Conservation (phyloP, 1,140 invertebrate genomes). For the Thereuonema tuberculata region DNA sequence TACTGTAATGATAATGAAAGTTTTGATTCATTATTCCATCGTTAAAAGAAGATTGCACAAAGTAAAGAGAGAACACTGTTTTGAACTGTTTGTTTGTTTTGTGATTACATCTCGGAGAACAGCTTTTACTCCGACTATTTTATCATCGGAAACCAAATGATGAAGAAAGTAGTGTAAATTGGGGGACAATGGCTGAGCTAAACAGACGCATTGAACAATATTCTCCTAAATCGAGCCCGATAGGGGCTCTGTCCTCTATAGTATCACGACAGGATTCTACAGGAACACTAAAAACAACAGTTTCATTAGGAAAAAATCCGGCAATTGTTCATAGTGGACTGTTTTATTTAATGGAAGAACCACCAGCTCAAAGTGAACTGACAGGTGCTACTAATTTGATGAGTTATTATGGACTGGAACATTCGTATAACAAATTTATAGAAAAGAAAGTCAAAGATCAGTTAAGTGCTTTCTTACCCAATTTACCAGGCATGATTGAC, state of each 20-base stretch:
- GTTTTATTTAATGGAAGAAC: constrained; percentile 96
- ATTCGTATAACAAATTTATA: constrained; percentile 95
- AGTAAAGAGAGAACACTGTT: no score
- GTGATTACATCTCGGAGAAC: no score
- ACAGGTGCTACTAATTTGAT: constrained; percentile 95
- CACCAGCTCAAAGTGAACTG: constrained; percentile 79
- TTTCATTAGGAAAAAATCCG: constrained; percentile 89
- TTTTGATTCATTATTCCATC: no score
- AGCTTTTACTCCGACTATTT: no score
- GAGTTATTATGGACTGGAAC: constrained; percentile 87
- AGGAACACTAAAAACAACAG: constrained; percentile 92
- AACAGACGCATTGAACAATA: constrained; percentile 80
- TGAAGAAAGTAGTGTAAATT: no score
- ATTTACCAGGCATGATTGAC: constrained; percentile 86
- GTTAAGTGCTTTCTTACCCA: constrained; percentile 84
- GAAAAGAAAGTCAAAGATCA: constrained; percentile 94
- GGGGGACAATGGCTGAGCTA: constrained; percentile 53
- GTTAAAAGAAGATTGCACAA: no score
- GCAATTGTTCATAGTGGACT: constrained; percentile 92
- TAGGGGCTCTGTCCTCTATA: constrained; percentile 79
- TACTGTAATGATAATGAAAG: no score
- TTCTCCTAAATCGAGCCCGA: constrained; percentile 87
- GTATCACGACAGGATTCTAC: constrained; percentile 88
- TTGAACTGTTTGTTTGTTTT: no score
- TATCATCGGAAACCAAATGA: no score